A percentile compares a stretch with the other conserved stretches of the same genome.
These are phyloP conservation scores for Sebastes fasciatus DNA, from an alignment of 2,113 vertebrate genomes.

Conservation along the genomic window DNA sequence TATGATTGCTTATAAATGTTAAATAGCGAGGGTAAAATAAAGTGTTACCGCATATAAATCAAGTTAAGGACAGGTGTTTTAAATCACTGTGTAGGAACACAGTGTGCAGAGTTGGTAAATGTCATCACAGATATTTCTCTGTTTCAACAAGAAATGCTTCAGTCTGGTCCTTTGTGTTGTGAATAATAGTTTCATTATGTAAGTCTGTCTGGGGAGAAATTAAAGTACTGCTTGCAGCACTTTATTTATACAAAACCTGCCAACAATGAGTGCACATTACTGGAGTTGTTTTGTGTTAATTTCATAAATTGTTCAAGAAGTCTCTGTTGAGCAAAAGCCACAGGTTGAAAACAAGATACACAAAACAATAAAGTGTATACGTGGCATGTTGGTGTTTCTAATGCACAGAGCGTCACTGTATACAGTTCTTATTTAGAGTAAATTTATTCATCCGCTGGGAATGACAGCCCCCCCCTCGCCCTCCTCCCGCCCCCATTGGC, in stretches of 20 bases:
- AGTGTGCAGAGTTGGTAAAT: neutral
- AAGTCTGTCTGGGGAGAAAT: neutral
- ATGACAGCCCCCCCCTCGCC: neutral
- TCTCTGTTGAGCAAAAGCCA: neutral
- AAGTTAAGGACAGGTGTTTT: neutral
- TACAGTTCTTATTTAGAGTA: constrained; percentile 24
- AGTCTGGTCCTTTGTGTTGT: neutral
- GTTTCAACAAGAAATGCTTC: neutral
- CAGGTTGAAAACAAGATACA: neutral
- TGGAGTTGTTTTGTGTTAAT: neutral
- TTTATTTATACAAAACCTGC: neutral
- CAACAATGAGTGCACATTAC: neutral
- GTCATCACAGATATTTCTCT: neutral
- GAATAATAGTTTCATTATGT: constrained; percentile 3
- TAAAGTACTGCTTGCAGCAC: neutral
- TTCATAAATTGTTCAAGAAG: neutral
- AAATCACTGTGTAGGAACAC: neutral
- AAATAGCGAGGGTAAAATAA: neutral
- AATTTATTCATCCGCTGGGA: constrained; percentile 44
- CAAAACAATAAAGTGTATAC: neutral
- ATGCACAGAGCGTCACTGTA: neutral
- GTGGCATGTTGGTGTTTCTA: neutral
- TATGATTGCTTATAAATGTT: neutral
- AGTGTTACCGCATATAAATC: neutral
- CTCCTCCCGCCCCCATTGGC: constrained; percentile 8